Evolutionary conservation across 2,113 vertebrate genomes (phyloP), one percentile per base, ranked within the genome.

Genomic region (Misgurnus anguillicaudatus): DNA sequence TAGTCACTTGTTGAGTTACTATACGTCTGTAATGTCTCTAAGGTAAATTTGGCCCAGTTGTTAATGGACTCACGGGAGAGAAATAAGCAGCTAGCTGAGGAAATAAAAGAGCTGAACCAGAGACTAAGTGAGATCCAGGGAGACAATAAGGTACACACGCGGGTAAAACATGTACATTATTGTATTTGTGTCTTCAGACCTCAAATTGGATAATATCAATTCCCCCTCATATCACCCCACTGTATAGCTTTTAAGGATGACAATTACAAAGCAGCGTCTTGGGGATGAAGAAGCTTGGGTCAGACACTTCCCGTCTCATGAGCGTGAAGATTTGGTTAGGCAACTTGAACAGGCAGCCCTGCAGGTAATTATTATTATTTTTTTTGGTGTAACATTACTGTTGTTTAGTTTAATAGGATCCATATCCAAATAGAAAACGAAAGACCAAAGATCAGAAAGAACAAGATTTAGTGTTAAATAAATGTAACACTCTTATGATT

Each of bases 261-360:
- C 97, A 16, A 99, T 99, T 80, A 96, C 97, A 68, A 98, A 95
- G 85, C 97, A 99, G 83, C 93, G 98, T 75, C 92, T 99, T 1
- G 97, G 97, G 39, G 97, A 98, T 4, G 98, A 98, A 78, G 96
- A 98, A 85, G 95, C 96, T 0, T 96, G 97, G 0, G 86, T 91
- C 21, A 93, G 97, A 3, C 95, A 99, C 86, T 99, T 99, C 68
- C 96, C 97, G 3, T 94, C 96, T 13, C 96, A 99, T 1, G 97
- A 99, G 36, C 92, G 97, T 2, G 96, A 98, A 84, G 96, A 97
- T 86, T 91, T 99, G 78, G 97, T 99, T 55, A 92, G 90, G 58
- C 97, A 99, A 82, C 8, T 99, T 84, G 97, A 99, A 86, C 92
- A 91, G 81, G 94, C 96, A 0, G 90, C 95, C 81, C 94, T 98